Evolutionary conservation across 1,140 invertebrate species (phyloP), one percentile per base, ranked within the genome.

Genomic region (Aphelenchoides fujianensis): DNA sequence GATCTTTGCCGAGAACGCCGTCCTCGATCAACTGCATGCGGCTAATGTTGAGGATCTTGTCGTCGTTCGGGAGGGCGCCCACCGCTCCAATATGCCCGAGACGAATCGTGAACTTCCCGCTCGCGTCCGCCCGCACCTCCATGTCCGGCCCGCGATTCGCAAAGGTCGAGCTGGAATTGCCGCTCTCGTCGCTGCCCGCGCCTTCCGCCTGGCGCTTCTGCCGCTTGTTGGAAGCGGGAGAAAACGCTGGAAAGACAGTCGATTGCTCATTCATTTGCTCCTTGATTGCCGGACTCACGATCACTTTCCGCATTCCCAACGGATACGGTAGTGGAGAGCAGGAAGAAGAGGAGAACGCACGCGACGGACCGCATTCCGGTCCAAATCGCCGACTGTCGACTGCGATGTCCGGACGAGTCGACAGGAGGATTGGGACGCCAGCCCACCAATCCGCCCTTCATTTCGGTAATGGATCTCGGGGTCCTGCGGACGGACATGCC

Each of bases 11-110:
- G 7, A 82, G 62, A n/a, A 82, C 59, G 3, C 80, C 80, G 35
- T 83, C 81, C 53, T 81, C 72, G 52, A 81, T 68, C 28, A 82
- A 52, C 34, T 78, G 53, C 54, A 74, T 59, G 12, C 74, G 74
- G 37, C 75, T 74, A 30, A 82, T 82, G 23, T 82, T 67, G 35
- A 82, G 52, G 52, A 82, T 70, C 28, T 70, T 68, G 2, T 79
- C 78, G 16, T 75, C 81, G 48, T 81, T 81, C 23, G 80, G 80
- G 76, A 82, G 62, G 35, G 69, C 72, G 23, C 73, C 74, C 55
- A 78, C 48, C 32, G 80, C 76, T 32, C 77, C 79, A 32, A 81
- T 74, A 41, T 80, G 76, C 9, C 78, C 79, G 12, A 80, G 68
- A 62, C 71, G 69, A 31, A 77, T 68, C n/a, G 74, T 34, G 0